Evolutionary conservation across 37 sponge, comb jelly and placozoan species (phyloP), one percentile per base, ranked within the genome.

Genomic region (Dysidea cf. avara): DNA sequence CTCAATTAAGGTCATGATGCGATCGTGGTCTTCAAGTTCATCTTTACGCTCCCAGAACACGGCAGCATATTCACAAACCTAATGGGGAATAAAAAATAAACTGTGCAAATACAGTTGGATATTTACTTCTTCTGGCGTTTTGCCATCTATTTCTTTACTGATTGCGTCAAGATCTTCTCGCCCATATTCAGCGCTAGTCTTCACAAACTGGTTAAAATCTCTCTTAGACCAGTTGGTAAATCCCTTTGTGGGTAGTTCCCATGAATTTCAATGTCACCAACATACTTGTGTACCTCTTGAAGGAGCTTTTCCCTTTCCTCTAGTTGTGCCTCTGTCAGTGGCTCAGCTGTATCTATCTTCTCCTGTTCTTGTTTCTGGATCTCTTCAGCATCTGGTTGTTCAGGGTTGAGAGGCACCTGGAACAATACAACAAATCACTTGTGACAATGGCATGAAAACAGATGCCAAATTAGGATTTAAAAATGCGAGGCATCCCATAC

Each of bases 201-300:
- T 91, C 61, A 97, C 87, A 89, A 97, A 97, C 83, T 94, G 92
- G 85, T 91, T 94, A 82, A 97, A 94, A 56, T 97, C 95, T 55
- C 92, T 70, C 78, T 94, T 87, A 50, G 61, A 84, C 99, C 99
- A 97, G 71, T 83, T 69, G n/a, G 86, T 71, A 54, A 94, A 97
- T 0, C 99, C 99, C 86, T 86, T 54, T 17, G 49, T 12, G 46
- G 9, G 46, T 5, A 43, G 46, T 12, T 12, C 46, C 5, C 5
- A 43, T 43, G 9, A 12, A 43, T 9, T n/a, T n/a, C n/a, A n/a
- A n/a, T n/a, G n/a, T n/a, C 46, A 43, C 5, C 9, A 9, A 43
- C 49, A 50, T 57, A 36, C n/a, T 18, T 32, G 20, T 59, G 18
- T 38, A 82, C 89, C 77, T 88, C 46, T 24, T 93, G 74, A 49